Conservation (phyloP, 1,140 invertebrate species). For the Pogonognathellus flavescens region DNA sequence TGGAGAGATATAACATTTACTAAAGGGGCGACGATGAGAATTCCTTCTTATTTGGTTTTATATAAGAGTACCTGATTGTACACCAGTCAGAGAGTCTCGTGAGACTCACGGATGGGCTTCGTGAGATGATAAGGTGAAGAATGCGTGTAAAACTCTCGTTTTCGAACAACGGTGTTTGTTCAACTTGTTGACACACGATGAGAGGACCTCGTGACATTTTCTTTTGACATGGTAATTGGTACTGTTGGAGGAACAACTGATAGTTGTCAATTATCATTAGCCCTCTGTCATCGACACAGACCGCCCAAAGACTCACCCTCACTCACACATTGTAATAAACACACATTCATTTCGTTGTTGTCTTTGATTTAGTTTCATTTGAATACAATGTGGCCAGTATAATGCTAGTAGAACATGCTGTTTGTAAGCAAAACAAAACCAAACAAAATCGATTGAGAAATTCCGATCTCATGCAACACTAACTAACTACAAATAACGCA, state of each 20-base stretch:
- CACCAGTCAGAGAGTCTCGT: background rate
- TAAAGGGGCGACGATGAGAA: too few relatives aligned
- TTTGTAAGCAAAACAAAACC: background rate
- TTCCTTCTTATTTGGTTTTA: too few relatives aligned
- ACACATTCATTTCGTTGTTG: background rate
- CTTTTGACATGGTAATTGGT: constrained; percentile 38
- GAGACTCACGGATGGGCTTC: background rate
- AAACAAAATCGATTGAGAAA: background rate
- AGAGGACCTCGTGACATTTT: constrained; percentile 30
- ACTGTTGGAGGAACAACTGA: constrained; percentile 34
- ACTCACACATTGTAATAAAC: background rate
- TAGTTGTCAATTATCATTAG: constrained; percentile 61
- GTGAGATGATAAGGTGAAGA: constrained; percentile 26
- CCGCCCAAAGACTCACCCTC: constrained; percentile 5
- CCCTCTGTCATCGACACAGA: constrained; percentile 53
- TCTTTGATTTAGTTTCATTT: background rate
- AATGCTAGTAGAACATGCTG: too few relatives aligned
- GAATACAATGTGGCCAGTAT: constrained; percentile 2
- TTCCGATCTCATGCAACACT: constrained; percentile 19
- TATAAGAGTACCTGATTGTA: too few relatives aligned
- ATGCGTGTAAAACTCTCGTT: constrained; percentile 47
- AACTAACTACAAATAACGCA: background rate
- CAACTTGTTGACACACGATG: constrained; percentile 13
- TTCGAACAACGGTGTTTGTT: constrained; percentile 32
- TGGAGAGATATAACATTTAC: too few relatives aligned